These are phyloP conservation scores for Panthera tigris DNA, from an alignment of 2,113 vertebrate genomes.

Conservation along the genomic window DNA sequence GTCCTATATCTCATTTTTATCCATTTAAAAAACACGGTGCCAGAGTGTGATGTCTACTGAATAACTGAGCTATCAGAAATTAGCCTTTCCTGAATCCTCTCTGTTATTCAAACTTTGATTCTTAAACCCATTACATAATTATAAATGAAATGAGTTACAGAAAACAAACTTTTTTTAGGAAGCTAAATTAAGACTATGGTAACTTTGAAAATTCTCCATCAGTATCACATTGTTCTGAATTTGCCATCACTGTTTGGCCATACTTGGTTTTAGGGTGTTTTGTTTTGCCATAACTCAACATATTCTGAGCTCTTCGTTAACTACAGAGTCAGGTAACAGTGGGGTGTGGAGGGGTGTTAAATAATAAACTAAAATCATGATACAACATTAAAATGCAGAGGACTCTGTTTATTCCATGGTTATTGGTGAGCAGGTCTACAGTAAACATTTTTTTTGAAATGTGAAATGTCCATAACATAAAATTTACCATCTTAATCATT, in stretches of 20 bases:
- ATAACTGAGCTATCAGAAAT: neutral
- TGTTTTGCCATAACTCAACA: neutral
- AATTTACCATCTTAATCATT: slow-evolving; percentile 11
- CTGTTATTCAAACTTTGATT: neutral
- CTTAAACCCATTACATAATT: neutral
- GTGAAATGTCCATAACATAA: neutral
- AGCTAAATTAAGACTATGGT: neutral
- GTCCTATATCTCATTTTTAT: neutral
- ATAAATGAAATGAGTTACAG: neutral
- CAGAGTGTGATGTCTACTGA: neutral
- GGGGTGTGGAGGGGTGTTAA: neutral
- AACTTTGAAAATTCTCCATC: slow-evolving; percentile 13
- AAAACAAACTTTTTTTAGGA: neutral
- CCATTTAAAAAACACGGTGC: neutral
- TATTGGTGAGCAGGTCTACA: neutral
- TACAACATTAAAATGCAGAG: neutral
- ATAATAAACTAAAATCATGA: neutral
- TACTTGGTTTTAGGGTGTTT: neutral
- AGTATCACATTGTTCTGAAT: neutral
- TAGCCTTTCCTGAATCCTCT: neutral
- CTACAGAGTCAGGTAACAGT: neutral
- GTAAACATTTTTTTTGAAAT: neutral
- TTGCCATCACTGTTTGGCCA: neutral
- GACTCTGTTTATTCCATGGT: neutral
- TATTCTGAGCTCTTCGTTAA: neutral